Conservation (phyloP, 2,888 invertebrate genomes). For the Epistrophella euchroma region DNA sequence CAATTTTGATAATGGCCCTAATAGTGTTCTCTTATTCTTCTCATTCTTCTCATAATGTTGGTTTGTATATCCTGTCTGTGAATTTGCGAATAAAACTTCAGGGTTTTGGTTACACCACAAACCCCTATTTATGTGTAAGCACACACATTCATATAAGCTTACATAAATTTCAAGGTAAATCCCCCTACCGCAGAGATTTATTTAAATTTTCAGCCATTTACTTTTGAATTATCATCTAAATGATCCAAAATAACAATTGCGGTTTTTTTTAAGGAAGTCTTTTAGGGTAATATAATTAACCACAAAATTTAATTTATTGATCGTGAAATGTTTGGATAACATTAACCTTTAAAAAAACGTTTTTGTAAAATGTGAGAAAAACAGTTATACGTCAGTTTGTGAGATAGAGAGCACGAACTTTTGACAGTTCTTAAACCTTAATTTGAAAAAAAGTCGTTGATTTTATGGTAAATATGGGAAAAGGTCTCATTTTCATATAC, state of each 20-base stretch:
- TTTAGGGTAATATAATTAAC: neutral
- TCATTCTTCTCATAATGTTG: no score
- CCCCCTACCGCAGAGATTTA: neutral
- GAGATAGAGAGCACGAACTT: no score
- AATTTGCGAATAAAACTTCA: constrained; percentile 3
- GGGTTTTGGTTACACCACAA: neutral
- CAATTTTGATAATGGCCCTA: neutral
- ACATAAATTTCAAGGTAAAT: constrained; percentile 4
- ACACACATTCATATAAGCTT: no score
- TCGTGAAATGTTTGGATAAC: no score
- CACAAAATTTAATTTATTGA: neutral
- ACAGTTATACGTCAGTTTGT: no score
- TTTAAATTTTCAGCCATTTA: neutral
- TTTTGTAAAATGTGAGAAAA: no score
- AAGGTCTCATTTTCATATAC: no score
- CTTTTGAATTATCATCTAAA: constrained; percentile 6
- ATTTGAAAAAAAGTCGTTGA: no score
- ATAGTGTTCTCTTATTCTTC: neutral
- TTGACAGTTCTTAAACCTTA: no score
- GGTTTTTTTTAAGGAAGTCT: neutral
- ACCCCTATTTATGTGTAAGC: constrained; percentile 11
- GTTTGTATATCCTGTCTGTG: neutral
- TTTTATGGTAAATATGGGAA: no score
- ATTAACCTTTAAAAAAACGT: no score
- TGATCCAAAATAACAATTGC: constrained; percentile 8